Conservation (phyloP, 2,888 invertebrate species). For the Pristionchus fissidentatus region DNA sequence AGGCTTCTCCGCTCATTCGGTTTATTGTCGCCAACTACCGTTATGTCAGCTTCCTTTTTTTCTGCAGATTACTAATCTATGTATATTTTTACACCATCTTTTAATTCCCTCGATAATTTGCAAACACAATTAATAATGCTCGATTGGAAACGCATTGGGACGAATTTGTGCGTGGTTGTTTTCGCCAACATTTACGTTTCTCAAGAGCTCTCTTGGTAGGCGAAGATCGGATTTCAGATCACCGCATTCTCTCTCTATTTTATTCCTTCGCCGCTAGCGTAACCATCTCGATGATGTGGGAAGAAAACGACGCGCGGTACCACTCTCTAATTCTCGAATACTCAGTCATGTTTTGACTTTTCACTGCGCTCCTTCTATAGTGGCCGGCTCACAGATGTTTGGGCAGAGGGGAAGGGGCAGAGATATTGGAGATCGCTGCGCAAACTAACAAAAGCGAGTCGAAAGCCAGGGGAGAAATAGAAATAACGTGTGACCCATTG, state of each 20-base stretch:
- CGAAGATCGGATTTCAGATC: constrained; percentile 8
- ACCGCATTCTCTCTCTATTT: no score
- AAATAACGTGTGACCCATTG: constrained; percentile 41
- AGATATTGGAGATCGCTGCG: constrained; percentile 19
- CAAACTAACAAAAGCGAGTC: constrained; percentile 31
- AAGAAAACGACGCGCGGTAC: no score
- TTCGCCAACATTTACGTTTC: not conserved
- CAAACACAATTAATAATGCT: no score
- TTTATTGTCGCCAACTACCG: no score
- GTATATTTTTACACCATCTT: not conserved
- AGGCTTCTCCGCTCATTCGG: not conserved
- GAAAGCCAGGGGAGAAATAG: constrained; percentile 34
- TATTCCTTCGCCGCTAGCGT: no score
- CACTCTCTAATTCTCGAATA: no score
- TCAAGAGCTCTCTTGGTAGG: not conserved
- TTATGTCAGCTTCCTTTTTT: no score
- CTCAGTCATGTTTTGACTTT: not conserved
- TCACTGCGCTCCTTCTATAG: not conserved
- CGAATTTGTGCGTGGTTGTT: not conserved
- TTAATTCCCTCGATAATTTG: no score
- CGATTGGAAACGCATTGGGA: no score
- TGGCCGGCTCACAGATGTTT: constrained; percentile 9
- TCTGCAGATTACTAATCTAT: no score
- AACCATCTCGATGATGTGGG: no score
- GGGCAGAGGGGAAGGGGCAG: not conserved